Evolutionary conservation across 2,113 vertebrate species (phyloP).

Genomic region (Dendropsophus ebraccatus): DNA sequence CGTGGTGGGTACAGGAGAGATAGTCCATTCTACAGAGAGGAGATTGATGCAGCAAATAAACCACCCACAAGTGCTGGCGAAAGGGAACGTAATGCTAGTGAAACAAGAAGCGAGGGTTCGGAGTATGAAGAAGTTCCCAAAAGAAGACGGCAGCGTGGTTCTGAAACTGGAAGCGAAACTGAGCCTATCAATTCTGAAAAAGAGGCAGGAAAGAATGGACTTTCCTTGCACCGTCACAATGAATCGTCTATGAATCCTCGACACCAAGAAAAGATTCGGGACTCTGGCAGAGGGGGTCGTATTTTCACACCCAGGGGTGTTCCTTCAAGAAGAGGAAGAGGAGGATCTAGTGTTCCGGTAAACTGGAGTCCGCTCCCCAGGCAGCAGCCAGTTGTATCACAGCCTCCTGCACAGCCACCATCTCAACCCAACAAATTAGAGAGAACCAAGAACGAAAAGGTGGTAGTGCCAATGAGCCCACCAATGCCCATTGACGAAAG

Average conservation of each 20-base stretch:
- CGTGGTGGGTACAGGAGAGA: constrained; percentile 72
- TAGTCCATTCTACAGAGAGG: constrained; percentile 74
- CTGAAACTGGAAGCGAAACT: constrained; percentile 89
- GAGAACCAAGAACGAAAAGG: constrained; percentile 65
- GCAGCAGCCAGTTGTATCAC: constrained; percentile 36
- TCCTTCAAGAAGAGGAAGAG: constrained; percentile 85
- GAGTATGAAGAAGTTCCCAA: constrained; percentile 94
- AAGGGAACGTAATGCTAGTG: constrained; percentile 85
- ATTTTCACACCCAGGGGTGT: constrained; percentile 91
- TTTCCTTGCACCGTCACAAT: constrained; percentile 42
- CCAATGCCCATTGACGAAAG: constrained; percentile 58
- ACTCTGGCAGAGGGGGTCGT: constrained; percentile 76
- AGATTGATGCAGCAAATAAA: constrained; percentile 66
- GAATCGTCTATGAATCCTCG: constrained; percentile 61
- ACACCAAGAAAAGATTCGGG: constrained; percentile 61
- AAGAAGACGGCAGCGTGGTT: constrained; percentile 86
- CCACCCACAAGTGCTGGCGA: constrained; percentile 64
- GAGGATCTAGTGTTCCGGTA: constrained; percentile 69
- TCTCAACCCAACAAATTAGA: constrained; percentile 63
- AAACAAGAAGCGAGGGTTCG: constrained; percentile 88
- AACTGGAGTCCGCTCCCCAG: constrained; percentile 68
- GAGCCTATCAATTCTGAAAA: constrained; percentile 85
- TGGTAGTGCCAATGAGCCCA: constrained; percentile 62
- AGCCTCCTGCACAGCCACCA: constrained; percentile 76
- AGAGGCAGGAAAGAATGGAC: constrained; percentile 73